Conservation (phyloP, 1,140 invertebrate species). For the Drosophila chauvacae region DNA sequence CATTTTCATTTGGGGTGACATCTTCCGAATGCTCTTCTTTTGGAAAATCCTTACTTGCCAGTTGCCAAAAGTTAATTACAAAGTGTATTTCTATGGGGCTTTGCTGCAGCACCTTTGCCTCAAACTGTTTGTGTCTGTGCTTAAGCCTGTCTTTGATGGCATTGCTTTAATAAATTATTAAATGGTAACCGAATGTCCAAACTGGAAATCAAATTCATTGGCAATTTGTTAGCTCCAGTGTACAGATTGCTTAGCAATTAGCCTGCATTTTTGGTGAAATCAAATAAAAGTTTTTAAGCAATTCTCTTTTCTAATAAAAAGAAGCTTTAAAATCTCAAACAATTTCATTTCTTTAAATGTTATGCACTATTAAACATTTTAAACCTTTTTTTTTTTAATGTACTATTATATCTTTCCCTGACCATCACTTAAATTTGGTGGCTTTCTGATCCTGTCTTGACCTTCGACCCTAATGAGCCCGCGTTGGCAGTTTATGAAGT, state of each 20-base stretch:
- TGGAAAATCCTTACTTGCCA: conserved; percentile 57
- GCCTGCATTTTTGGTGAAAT: neutral
- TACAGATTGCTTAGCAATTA: conserved; percentile 27
- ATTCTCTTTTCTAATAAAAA: neutral
- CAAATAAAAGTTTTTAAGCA: conserved; percentile 5
- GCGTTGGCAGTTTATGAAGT: conserved; percentile 43
- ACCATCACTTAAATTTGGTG: neutral
- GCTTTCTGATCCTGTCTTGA: conserved; percentile 10
- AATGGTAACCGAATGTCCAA: conserved; percentile 12
- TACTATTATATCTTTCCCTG: conserved; percentile 3
- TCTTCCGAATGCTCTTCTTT: conserved; percentile 19
- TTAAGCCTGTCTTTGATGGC: conserved; percentile 27
- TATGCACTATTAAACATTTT: too few species aligned
- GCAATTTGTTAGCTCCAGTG: conserved; percentile 27
- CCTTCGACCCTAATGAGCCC: conserved; percentile 36
- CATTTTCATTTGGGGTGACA: conserved; percentile 28
- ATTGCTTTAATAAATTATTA: conserved; percentile 59
- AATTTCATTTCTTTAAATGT: neutral
- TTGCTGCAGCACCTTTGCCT: conserved; percentile 26
- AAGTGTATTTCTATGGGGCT: conserved; percentile 51
- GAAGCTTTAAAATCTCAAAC: neutral
- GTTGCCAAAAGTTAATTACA: conserved; percentile 74
- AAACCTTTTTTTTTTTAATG: neutral
- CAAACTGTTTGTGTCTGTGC: conserved; percentile 35
- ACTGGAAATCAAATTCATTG: conserved; percentile 36